A percentile compares a stretch with the other conserved stretches of the same genome.
Conservation (phyloP, 2,888 invertebrate genomes). For the Dasypogon diadema region DNA sequence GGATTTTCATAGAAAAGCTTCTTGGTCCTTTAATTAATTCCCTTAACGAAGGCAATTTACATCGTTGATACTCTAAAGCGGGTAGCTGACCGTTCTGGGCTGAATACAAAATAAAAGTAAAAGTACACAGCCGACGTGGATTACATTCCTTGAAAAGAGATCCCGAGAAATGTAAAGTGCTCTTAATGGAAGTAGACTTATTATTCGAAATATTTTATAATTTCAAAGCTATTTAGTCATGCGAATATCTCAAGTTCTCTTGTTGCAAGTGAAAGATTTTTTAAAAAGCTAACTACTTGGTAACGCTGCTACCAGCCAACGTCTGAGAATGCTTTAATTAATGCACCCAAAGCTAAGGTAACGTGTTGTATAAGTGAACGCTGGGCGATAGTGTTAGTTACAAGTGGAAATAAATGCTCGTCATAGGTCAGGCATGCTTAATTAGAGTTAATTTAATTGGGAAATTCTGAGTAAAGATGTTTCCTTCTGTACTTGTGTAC, state of each 20-base stretch:
- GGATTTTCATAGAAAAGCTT: not conserved
- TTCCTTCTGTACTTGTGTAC: too few relatives aligned
- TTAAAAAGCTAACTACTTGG: not conserved
- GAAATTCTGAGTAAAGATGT: too few relatives aligned
- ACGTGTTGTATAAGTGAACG: too few relatives aligned
- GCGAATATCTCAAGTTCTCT: conserved; percentile 6
- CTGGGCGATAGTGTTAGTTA: too few relatives aligned
- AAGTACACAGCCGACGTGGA: not conserved
- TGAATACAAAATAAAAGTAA: not conserved
- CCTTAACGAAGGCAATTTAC: conserved; percentile 36
- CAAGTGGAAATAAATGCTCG: too few relatives aligned
- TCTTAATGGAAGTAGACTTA: conserved; percentile 38
- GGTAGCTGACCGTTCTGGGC: conserved; percentile 12
- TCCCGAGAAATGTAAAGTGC: not conserved
- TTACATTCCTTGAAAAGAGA: not conserved
- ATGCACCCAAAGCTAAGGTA: too few relatives aligned
- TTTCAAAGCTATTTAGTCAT: conserved; percentile 19
- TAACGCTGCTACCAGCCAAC: too few relatives aligned
- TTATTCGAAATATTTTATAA: conserved; percentile 38
- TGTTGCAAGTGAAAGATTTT: not conserved
- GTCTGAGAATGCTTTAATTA: too few relatives aligned
- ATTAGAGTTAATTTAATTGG: too few relatives aligned
- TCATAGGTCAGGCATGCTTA: too few relatives aligned
- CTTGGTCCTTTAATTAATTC: conserved; percentile 36
- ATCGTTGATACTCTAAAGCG: conserved; percentile 14